Base-by-base conservation (phyloP, 2,797 vertebrate genomes). In the Paratrypauchen microcephalus region DNA sequence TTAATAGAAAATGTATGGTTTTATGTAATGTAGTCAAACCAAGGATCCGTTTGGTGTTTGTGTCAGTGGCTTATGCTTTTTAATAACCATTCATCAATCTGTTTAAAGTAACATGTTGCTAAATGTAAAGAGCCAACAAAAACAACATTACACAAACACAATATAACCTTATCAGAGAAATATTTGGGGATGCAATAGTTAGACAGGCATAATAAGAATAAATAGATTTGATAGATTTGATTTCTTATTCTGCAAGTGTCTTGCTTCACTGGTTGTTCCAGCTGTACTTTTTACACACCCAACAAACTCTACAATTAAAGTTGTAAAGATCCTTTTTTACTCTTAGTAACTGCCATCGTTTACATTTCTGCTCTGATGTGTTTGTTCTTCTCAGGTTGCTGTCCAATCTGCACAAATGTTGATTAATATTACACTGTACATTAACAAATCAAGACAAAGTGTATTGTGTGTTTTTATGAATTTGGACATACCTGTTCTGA, bases 311-410 rank as follows among this genome's bases (percentile, higher is more conserved):
- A 55, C 28, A 21, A 6, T 39, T 36, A 32, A 6, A 47, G 39
- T 64, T 62, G 55, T 47, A 47, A 24, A 63, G 23, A n/a, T 54
- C 23, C 16, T 19, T 15, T 50, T 54, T 66, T 41, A 36, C 2
- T 36, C 5, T 4, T 21, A 54, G n/a, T 19, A 28, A 32, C 2
- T 21, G 8, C 23, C 12, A 28, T 16, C 7, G 2, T 21, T 91
- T 75, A 92, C 0, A 86, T 86, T 83, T 91, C 91, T 67, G 21
- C 21, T 76, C 78, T 81, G 50, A 59, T 67, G 1, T 26, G 28
- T 8, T 79, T 66, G 7, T 70, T 57, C 0, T 52, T 30, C 63
- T 68, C 78, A 68, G 68, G 62, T 52, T 61, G 39, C 72, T 79
- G 71, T 18, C 80, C 74, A 23, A 70, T 68, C 91, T 91, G 82